Evolutionary conservation across 2,113 vertebrate species (phyloP), one percentile per base, ranked within the genome.

Genomic region (Labeo rohita): DNA sequence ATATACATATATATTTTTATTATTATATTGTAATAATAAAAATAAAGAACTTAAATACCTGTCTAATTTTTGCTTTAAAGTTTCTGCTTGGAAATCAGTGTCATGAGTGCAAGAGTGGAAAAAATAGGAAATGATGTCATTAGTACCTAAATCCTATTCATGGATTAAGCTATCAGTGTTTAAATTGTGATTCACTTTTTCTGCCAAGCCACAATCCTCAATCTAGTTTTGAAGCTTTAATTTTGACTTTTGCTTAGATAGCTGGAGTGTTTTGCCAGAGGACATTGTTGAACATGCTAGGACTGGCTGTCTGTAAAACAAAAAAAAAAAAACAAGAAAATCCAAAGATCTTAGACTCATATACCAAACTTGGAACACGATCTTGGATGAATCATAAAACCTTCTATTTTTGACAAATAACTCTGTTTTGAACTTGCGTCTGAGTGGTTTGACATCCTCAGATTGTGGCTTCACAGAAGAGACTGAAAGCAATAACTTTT

Each of bases 391-490:
- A 80, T 66, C 59, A 34, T 61, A 23, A 43, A 10, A 21, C 56
- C 15, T 4, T 43, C 0, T 18, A 36, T 59, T 52, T 59, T 79
- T 63, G 3, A 80, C 54, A 23, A 63, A 18, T 18, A 11, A n/a
- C n/a, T 4, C 61, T 0, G 28, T 77, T 79, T 80, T 61, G 36
- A 80, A 11, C 61, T 81, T 81, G 79, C 59, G 59, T 23, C 79
- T 81, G 79, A 66, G 23, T 81, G 59, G 79, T 85, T 72, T 85
- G 49, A 85, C 84, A 50, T 79, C 63, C 76, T 68, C 76, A 34
- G 63, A 70, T 52, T 77, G 63, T 79, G 54, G 76, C 84, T 85
- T 85, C 84, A 85, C 50, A 80, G 63, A 66, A 18, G 63, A 85
- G 34, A 68, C 54, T 66, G 18, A 85, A 74, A 70, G n/a, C 34